phyloP scores from a whole-genome alignment of 2,888 invertebrate genomes.

The Epinotia brunnichana region DNA sequence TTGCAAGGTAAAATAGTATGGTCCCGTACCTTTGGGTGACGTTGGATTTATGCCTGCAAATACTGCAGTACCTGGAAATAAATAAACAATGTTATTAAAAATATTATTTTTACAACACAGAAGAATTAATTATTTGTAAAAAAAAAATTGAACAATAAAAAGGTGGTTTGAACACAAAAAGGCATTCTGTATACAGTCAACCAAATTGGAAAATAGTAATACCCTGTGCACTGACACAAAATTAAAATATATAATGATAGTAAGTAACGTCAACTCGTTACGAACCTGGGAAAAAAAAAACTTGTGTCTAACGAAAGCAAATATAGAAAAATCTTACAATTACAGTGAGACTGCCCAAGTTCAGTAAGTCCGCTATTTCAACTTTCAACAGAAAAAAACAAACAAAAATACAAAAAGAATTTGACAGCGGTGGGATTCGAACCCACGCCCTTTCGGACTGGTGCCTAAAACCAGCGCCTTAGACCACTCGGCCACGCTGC shows the following conservation, averaged over 20 bases:
- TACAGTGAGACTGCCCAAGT: neutral
- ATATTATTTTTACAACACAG: too few relatives aligned
- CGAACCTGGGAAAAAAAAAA: neutral
- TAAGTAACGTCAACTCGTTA: too few relatives aligned
- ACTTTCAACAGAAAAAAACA: neutral
- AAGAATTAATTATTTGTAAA: too few relatives aligned
- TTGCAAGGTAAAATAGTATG: conserved; percentile 2
- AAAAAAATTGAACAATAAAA: too few relatives aligned
- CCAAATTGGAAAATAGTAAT: too few relatives aligned
- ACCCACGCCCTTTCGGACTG: conserved; percentile 89
- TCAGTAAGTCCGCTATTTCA: neutral
- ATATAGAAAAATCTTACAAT: neutral
- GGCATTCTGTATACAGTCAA: too few relatives aligned
- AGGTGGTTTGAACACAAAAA: too few relatives aligned
- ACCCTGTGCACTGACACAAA: too few relatives aligned
- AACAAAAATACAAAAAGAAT: conserved; percentile 12
- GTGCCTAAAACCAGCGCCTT: conserved; percentile 87
- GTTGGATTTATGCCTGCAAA: conserved; percentile 26
- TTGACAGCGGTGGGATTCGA: conserved; percentile 88
- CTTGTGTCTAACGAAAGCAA: neutral
- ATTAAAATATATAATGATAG: too few relatives aligned
- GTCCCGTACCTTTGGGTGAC: conserved; percentile 12
- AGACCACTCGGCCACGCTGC: conserved; percentile 88
- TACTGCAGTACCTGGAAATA: conserved; percentile 40
- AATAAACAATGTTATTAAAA: neutral